Evolutionary conservation across 2,888 invertebrate species (phyloP), one percentile per base, ranked within the genome.

Genomic region (Brachyptera risi): DNA sequence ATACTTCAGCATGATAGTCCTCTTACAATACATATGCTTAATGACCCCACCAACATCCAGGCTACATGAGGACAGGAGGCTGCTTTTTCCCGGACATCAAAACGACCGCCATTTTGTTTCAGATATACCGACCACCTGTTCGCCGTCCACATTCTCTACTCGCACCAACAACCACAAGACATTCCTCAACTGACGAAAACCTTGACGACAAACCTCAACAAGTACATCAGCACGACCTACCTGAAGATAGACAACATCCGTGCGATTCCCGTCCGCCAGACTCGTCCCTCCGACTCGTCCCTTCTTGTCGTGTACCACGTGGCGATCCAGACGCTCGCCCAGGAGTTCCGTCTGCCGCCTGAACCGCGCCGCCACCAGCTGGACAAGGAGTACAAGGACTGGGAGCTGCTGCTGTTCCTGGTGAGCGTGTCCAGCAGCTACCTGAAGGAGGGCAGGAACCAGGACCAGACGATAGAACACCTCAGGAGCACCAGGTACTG

Each of bases 401-500:
- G 3, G 1, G 50, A 51, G 1, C 50, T 51, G 27, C 1, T 51
- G 13, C 13, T 3, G 2, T 17, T 27, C 4, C 4, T 51, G 1
- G 17, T 15, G 5, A 11, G 31, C 13, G 9, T 17, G 4, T 5
- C 31, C 15, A n/a, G 3, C 3, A 5, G 31, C 1, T n/a, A 15
- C 17, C 21, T 42, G 7, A 42, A 13, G 4, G 13, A 3, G 5
- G 38, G n/a, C n/a, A n/a, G n/a, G n/a, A n/a, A n/a, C n/a, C n/a
- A n/a, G n/a, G n/a, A n/a, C n/a, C n/a, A n/a, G n/a, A n/a, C n/a
- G n/a, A n/a, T n/a, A n/a, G n/a, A n/a, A n/a, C n/a, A 56, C 56
- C 26, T 61, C 17, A 40, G 63, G n/a, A 61, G 59, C 31, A 50
- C 61, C 35, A 37, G 26, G 19, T 59, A 42, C 21, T 63, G 63